A percentile compares a stretch with the other conserved stretches of the same genome.
These are phyloP conservation scores for Pogoniulus pusillus DNA, from an alignment of 2,797 vertebrate species.

Conservation along the genomic window DNA sequence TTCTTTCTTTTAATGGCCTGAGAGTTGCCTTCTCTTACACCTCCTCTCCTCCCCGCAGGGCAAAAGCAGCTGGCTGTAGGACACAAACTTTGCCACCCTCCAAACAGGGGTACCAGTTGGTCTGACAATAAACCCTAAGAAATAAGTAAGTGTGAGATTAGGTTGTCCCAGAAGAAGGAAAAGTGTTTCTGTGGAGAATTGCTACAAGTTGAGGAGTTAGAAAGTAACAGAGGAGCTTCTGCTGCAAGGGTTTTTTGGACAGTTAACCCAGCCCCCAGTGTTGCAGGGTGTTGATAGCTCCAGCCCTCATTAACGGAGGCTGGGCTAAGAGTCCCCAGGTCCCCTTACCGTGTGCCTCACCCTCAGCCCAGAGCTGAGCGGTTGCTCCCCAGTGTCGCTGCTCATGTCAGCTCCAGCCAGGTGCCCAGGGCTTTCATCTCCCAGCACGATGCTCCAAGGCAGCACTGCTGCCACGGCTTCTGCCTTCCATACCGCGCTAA, in stretches of 20 bases:
- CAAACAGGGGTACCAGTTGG: not conserved
- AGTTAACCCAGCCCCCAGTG: not conserved
- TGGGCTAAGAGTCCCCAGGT: not conserved
- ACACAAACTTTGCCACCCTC: not conserved
- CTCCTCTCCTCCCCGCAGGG: not conserved
- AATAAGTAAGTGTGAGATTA: not conserved
- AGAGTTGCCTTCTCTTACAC: not conserved
- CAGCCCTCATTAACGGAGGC: not conserved
- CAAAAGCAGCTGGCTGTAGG: not conserved
- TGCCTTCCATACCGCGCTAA: not conserved
- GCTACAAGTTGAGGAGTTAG: not conserved
- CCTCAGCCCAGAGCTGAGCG: rapidly evolving
- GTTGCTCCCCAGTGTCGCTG: rapidly evolving
- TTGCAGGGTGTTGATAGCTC: not conserved
- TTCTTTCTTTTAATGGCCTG: not conserved
- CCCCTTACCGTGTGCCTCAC: not conserved
- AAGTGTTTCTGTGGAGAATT: not conserved
- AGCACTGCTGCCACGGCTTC: not conserved
- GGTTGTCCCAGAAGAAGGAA: not conserved
- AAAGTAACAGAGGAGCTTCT: not conserved
- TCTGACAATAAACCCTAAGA: not conserved
- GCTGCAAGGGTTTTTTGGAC: not conserved
- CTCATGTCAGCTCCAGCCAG: not conserved
- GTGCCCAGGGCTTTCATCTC: not conserved
- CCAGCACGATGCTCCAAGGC: rapidly evolving